These are phyloP conservation scores for Spilarctia lutea DNA, from an alignment of 2,888 invertebrate species.

Conservation along the genomic window DNA sequence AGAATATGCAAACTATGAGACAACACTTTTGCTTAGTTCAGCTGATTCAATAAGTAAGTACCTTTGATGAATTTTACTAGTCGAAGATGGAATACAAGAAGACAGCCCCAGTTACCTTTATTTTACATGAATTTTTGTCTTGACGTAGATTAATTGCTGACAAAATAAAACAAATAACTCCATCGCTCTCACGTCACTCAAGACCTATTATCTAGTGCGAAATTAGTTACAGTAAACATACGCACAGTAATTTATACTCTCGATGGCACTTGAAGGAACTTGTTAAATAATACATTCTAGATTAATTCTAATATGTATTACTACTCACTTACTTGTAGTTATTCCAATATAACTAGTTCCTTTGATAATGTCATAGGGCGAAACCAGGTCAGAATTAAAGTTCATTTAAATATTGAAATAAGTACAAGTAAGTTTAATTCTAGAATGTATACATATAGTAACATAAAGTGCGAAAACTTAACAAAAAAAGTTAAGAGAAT, in stretches of 20 bases:
- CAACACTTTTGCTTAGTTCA: background rate
- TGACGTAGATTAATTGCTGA: slow-evolving; percentile 9
- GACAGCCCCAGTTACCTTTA: background rate
- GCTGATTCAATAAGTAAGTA: background rate
- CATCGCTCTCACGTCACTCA: background rate
- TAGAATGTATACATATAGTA: too few relatives aligned
- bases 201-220: slow-evolving; percentile 1
- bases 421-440: too few relatives aligned
- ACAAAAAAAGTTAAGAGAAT: background rate
- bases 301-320: too few relatives aligned
- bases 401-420: too few relatives aligned
- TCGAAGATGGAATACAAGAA: background rate
- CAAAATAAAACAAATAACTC: slow-evolving; percentile 2
- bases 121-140: background rate
- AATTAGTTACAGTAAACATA: background rate
- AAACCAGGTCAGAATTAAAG: too few relatives aligned
- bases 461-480: background rate
- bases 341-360: too few relatives aligned
- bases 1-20: background rate
- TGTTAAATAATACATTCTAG: too few relatives aligned
- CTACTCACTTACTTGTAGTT: too few relatives aligned
- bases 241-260: background rate
- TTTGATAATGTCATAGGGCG: too few relatives aligned
- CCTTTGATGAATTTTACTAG: background rate
- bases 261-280: too few relatives aligned